Evolutionary conservation across 2,797 vertebrate genomes (phyloP), one percentile per base, ranked within the genome.

Genomic region (Decapterus maruadsi): DNA sequence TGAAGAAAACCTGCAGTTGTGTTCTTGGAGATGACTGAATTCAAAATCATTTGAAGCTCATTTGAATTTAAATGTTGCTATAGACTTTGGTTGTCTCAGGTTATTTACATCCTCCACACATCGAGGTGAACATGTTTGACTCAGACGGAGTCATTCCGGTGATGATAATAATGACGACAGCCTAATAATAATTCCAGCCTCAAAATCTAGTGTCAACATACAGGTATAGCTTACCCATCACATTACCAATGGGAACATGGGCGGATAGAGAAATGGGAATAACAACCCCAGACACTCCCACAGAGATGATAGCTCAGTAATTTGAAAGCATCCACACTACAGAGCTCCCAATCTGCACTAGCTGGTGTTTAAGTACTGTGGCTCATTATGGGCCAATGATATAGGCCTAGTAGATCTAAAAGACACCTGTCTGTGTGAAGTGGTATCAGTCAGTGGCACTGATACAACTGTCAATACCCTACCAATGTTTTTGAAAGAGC

Each of bases 1-100:
- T 12, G n/a, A 66, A 77, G 45, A 79, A 59, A 77, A 63, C 14
- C 42, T 57, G 46, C 57, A 29, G 53, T 75, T 31, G 8, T 70
- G 53, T 84, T 64, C 65, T 20, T 36, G 8, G 2, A 26, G 11
- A 51, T 0, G 10, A 34, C 20, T 74, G 58, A 19, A 64, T 69
- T 81, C 19, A 46, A 72, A 56, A 60, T 36, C 29, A 40, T 20
- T 63, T 42, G 29, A 71, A 45, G 45, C 12, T 68, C 14, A 61
- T 62, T 72, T 63, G 16, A 58, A 12, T 61, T 64, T 22, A 45
- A 68, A 58, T 68, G 34, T 57, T 48, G 36, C 34, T 20, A 63
- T 34, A 19, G 0, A 50, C 46, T 20, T n/a, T 29, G 11, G 60
- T 43, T 19, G 19, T 48, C 45, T 72, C 48, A n/a, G 59, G 34